phyloP scores from a whole-genome alignment of 1,140 invertebrate genomes.

The Drosophila jambulina region DNA sequence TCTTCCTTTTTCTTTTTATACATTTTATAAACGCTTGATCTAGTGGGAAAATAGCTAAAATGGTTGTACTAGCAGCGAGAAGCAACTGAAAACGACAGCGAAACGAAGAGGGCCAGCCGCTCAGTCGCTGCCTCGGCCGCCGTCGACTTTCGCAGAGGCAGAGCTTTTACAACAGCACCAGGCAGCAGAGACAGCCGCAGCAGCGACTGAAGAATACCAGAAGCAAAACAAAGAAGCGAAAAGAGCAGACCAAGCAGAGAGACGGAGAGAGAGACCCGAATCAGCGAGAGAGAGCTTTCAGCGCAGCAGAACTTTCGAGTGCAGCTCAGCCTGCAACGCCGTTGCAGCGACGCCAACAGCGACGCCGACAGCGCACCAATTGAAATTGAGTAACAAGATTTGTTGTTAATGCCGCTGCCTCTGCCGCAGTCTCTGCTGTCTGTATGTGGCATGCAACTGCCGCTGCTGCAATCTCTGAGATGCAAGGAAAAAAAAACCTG shows the following conservation, averaged over 20 bases:
- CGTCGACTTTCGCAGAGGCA: slow-evolving; percentile 20
- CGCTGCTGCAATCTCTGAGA: slow-evolving; percentile 54
- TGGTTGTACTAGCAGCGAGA: slow-evolving; percentile 51
- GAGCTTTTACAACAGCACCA: slow-evolving; percentile 63
- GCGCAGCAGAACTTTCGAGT: slow-evolving; percentile 62
- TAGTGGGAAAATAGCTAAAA: not conserved
- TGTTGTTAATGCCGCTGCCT: slow-evolving; percentile 43
- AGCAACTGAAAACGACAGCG: slow-evolving; percentile 77
- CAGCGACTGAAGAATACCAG: slow-evolving; percentile 67
- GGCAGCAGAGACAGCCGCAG: slow-evolving; percentile 3
- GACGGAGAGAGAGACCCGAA: slow-evolving; percentile 1
- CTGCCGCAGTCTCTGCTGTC: slow-evolving; percentile 13
- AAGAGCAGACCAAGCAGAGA: slow-evolving; percentile 41
- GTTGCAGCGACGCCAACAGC: slow-evolving; percentile 36
- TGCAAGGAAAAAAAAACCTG: slow-evolving; percentile 62
- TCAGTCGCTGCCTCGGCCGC: slow-evolving; percentile 18
- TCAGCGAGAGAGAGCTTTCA: slow-evolving; percentile 61
- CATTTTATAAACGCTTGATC: not conserved
- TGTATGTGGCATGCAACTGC: slow-evolving; percentile 60
- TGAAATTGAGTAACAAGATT: slow-evolving; percentile 82
- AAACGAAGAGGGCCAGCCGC: slow-evolving; percentile 60
- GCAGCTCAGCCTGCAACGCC: slow-evolving; percentile 61
- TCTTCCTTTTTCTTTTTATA: not conserved
- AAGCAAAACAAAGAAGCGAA: slow-evolving; percentile 81
- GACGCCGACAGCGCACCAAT: slow-evolving; percentile 68